A percentile compares a stretch with the other conserved stretches of the same genome.
Conservation (phyloP, 2,113 vertebrate species). For the Nanorana parkeri region DNA sequence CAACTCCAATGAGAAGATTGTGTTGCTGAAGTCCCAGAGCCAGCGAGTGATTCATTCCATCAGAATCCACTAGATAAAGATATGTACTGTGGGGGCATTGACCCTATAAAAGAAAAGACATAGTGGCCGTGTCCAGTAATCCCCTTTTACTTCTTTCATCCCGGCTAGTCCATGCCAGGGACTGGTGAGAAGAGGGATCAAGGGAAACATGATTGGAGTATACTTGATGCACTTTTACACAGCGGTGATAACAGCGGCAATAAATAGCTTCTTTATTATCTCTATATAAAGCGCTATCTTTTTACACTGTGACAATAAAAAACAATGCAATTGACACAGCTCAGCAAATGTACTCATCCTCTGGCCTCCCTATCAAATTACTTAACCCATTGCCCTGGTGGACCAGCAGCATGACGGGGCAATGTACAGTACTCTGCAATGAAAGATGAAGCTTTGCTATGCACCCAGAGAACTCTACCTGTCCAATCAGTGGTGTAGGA, state of each 20-base stretch:
- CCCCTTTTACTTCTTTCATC: no score
- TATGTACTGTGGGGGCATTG: no score
- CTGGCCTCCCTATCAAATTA: background rate
- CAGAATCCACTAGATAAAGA: no score
- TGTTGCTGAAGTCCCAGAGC: no score
- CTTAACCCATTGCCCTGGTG: background rate
- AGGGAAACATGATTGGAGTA: background rate
- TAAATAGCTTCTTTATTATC: conserved; percentile 36
- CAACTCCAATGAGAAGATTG: no score
- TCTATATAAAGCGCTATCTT: conserved; percentile 7
- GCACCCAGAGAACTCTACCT: no score
- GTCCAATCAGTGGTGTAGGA: no score
- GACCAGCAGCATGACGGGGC: background rate
- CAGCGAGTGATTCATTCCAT: no score
- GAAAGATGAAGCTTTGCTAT: no score
- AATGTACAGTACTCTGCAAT: background rate
- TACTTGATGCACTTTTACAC: conserved; percentile 24
- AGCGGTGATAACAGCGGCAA: conserved; percentile 18
- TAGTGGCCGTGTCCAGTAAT: no score
- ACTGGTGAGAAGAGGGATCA: background rate
- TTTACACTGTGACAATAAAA: conserved; percentile 23
- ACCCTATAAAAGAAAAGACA: no score
- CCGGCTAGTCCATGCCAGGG: no score
- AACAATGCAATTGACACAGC: background rate
- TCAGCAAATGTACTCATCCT: background rate